Conservation (phyloP, 2,113 vertebrate genomes). For the Carettochelys insculpta region DNA sequence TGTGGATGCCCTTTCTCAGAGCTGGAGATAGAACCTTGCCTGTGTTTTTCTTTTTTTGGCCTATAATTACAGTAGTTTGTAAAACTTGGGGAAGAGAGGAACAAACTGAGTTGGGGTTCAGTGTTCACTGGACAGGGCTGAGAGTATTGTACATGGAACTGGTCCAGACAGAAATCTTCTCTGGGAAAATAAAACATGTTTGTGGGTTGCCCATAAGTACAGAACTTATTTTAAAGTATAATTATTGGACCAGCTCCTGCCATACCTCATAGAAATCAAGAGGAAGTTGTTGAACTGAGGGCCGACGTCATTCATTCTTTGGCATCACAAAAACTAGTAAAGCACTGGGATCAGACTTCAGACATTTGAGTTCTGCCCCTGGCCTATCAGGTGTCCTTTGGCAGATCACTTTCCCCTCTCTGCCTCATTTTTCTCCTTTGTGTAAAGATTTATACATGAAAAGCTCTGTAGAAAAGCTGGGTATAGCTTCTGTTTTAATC, state of each 20-base stretch:
- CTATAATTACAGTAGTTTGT: not conserved
- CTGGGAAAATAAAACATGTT: not conserved
- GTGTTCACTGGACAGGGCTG: not conserved
- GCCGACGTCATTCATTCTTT: not conserved
- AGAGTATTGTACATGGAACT: not conserved
- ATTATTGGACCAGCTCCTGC: not conserved
- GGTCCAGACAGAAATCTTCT: not conserved
- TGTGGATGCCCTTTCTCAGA: not conserved
- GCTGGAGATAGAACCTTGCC: not conserved
- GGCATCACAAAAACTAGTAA: accelerated
- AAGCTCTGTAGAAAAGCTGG: not conserved
- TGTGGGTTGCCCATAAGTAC: not conserved
- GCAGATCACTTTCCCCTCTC: not conserved
- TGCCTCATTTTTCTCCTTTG: not conserved
- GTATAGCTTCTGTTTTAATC: not conserved
- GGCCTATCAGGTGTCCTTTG: not conserved
- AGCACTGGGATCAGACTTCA: not conserved
- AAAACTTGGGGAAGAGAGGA: not conserved
- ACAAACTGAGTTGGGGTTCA: not conserved
- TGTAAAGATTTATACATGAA: not conserved
- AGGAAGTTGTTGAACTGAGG: not conserved
- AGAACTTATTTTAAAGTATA: not conserved
- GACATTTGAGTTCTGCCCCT: not conserved
- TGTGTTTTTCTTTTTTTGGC: not conserved
- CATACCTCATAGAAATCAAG: not conserved